These are phyloP conservation scores for Scaptomyza caliginosa DNA, from an alignment of 2,888 invertebrate genomes.

Conservation along the genomic window DNA sequence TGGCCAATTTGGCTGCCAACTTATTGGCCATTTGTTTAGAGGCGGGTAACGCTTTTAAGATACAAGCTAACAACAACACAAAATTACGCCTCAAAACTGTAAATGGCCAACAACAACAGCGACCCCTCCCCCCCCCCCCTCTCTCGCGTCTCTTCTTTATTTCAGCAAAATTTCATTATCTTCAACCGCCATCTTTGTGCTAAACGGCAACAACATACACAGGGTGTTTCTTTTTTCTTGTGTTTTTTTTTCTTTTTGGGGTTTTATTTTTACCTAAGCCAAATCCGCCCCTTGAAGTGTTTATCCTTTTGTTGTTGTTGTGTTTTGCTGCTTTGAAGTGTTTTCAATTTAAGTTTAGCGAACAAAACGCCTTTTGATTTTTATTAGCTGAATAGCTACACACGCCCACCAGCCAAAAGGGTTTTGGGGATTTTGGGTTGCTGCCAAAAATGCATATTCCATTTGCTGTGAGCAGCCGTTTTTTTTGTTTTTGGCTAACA, in stretches of 20 bases:
- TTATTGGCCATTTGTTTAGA: constrained; percentile 62
- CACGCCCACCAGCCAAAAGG: constrained; percentile 25
- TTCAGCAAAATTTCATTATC: constrained; percentile 74
- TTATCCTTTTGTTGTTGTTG: constrained; percentile 67
- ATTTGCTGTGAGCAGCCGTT: constrained; percentile 19
- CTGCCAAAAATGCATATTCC: constrained; percentile 36
- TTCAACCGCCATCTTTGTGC: constrained; percentile 78
- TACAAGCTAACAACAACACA: not conserved
- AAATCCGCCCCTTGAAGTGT: constrained; percentile 81
- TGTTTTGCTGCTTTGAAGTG: constrained; percentile 70
- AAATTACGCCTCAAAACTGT: constrained; percentile 77
- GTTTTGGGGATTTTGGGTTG: not conserved
- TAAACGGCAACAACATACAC: constrained; percentile 64
- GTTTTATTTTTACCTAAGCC: constrained; percentile 65
- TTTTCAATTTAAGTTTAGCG: constrained; percentile 84
- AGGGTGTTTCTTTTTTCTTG: constrained; percentile 21
- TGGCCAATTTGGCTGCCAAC: constrained; percentile 63
- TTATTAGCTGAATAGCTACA: constrained; percentile 67
- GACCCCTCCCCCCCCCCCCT: not conserved
- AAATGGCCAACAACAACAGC: constrained; percentile 61
- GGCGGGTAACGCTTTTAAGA: constrained; percentile 68
- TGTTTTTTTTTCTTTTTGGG: not conserved
- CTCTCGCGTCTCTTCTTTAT: constrained; percentile 32
- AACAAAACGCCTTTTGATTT: constrained; percentile 82
- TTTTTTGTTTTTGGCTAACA: constrained; percentile 36